Conservation (phyloP, 2,797 vertebrate genomes). For the Oreochromis mossambicus region DNA sequence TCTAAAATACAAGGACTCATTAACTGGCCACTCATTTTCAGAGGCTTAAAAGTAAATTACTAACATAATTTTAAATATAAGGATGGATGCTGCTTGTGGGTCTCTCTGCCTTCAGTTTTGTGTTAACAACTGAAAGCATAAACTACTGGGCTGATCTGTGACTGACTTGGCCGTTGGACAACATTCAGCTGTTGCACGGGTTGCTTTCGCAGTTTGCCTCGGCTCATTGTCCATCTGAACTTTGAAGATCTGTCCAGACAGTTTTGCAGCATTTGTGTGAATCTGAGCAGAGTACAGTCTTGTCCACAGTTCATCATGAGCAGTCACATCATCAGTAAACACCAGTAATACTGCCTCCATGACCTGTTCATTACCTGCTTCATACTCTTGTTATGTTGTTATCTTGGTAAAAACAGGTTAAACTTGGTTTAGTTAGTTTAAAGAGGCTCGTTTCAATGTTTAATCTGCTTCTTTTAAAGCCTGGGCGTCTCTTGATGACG, state of each 20-base stretch:
- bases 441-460: neutral
- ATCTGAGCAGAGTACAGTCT: neutral
- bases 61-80: neutral
- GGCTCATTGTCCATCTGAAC: neutral
- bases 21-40: rapidly evolving
- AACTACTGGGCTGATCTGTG: too few relatives aligned
- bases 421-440: neutral
- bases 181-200: neutral
- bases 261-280: neutral
- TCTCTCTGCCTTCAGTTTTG: too few relatives aligned
- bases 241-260: rapidly evolving
- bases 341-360: rapidly evolving
- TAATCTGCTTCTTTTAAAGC: neutral
- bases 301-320: neutral
- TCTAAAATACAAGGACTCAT: neutral
- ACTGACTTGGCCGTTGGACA: too few relatives aligned
- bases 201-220: neutral
- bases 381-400: neutral
- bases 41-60: neutral
- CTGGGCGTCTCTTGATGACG: neutral
- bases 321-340: neutral
- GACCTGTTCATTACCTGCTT: neutral
- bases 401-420: neutral
- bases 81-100: neutral
- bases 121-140: too few relatives aligned